Evolutionary conservation across 2,113 vertebrate genomes (phyloP), one percentile per base, ranked within the genome.

Genomic region (Trichechus manatus): DNA sequence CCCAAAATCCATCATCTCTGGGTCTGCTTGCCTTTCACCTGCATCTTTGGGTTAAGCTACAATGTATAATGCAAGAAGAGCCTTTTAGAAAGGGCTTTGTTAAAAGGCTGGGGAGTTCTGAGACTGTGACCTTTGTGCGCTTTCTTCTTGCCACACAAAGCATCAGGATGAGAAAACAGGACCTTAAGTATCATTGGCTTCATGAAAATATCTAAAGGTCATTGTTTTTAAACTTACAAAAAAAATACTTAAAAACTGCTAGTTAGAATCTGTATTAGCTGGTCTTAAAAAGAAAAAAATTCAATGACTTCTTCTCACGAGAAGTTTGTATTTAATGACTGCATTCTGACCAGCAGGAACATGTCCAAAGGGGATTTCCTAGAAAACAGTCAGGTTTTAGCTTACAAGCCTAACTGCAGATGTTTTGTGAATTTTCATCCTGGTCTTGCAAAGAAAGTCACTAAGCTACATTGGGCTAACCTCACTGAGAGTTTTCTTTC

Each of bases 341-440:
- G 66, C 6, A n/a, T 96, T 83, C 44, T 90, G 86, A 94, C 78
- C 42, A 91, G n/a, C 25, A 87, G 10, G 56, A 89, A 13, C 59
- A 47, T 74, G 79, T 94, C 39, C 29, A 25, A 2, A 66, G 63
- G 64, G 91, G 36, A 79, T 97, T 75, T 25, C 11, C 3, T 66
- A 14, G 3, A 72, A 56, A 90, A 81, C 68, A 42, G 9, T 85
- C 27, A 64, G 0, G 15, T 91, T 98, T 77, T 78, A 81, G 80
- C 92, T 50, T 96, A 56, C 9, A 94, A 96, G 70, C 88, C 53
- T 93, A 88, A 93, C 88, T 87, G 80, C 29, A 88, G 93, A 97
- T 92, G 84, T 81, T 94, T 63, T 87, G 27, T 94, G 92, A 93
- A 78, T 97, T 98, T 91, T 84, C 36, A 29, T 81, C 27, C 89